Conservation (phyloP, 1,140 invertebrate species). For the Drosophila jambulina region DNA sequence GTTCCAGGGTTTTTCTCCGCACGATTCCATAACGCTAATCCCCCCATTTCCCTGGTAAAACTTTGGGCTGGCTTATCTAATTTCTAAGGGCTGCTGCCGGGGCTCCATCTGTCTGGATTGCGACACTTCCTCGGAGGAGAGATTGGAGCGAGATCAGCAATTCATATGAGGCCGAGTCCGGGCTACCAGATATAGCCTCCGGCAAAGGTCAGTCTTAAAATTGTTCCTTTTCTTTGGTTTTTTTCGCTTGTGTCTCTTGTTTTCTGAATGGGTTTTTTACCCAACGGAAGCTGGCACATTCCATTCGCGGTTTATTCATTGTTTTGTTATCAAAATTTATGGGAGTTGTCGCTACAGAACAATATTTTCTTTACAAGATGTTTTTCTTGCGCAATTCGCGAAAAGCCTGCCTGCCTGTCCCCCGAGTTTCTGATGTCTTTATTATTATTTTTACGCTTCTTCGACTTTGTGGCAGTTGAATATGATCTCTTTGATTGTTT, state of each 20-base stretch:
- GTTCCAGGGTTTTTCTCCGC: background rate
- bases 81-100: background rate
- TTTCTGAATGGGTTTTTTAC: background rate
- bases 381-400: slow-evolving; percentile 6
- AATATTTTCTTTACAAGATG: slow-evolving; percentile 20
- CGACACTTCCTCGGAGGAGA: slow-evolving; percentile 31
- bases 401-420: background rate
- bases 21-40: background rate
- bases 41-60: background rate
- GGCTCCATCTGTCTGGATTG: slow-evolving; percentile 34
- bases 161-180: slow-evolving; percentile 28
- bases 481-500: slow-evolving; percentile 27
- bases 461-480: slow-evolving; percentile 34
- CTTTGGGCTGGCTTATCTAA: slow-evolving; percentile 28
- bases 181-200: background rate
- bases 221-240: slow-evolving; percentile 2
- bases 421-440: slow-evolving; percentile 8
- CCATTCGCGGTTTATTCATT: slow-evolving; percentile 2
- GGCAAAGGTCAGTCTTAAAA: slow-evolving; percentile 23
- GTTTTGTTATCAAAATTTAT: slow-evolving; percentile 20
- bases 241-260: background rate
- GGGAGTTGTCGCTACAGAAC: background rate
- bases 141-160: slow-evolving; percentile 26
- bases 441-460: slow-evolving; percentile 27
- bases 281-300: slow-evolving; percentile 16